A percentile compares a stretch with the other conserved stretches of the same genome.
Evolutionary conservation across 2,797 vertebrate genomes (phyloP).

Genomic region (Protosalanx chinensis): DNA sequence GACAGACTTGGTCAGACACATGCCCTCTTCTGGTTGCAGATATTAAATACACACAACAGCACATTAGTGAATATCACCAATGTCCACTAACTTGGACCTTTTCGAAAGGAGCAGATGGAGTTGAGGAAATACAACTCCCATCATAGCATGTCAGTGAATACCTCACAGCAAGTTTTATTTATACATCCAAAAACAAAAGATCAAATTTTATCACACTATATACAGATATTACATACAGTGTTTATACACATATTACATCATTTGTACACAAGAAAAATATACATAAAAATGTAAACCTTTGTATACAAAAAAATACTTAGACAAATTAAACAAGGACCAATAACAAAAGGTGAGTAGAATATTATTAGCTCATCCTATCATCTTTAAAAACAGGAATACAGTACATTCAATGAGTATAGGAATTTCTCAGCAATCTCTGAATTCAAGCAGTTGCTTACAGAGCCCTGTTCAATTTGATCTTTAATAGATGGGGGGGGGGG

Average conservation of each 20-base stretch:
- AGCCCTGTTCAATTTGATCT: slow-evolving; percentile 75
- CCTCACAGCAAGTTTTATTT: slow-evolving; percentile 99
- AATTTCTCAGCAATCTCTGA: slow-evolving; percentile 87
- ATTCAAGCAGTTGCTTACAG: slow-evolving; percentile 72
- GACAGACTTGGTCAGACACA: background rate
- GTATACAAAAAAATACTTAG: slow-evolving; percentile 99
- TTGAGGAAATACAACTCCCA: background rate
- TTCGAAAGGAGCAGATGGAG: too few species aligned
- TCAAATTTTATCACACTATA: slow-evolving; percentile 99
- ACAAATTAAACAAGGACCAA: slow-evolving; percentile 99
- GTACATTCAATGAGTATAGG: slow-evolving; percentile 99
- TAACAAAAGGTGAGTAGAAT: slow-evolving; percentile 99
- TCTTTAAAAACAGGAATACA: slow-evolving; percentile 93
- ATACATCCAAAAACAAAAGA: slow-evolving; percentile 99
- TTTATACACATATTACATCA: slow-evolving; percentile 99
- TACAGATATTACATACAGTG: slow-evolving; percentile 99
- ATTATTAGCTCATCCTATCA: slow-evolving; percentile 92
- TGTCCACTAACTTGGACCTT: background rate
- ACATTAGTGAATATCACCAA: background rate
- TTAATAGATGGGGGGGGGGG: slow-evolving; percentile 66
- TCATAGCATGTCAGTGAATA: slow-evolving; percentile 65
- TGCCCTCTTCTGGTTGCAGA: background rate
- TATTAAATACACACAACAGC: background rate
- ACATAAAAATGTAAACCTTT: slow-evolving; percentile 99
- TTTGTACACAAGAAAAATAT: slow-evolving; percentile 99